Evolutionary conservation across 2,113 vertebrate species (phyloP).

Genomic region (Connochaetes taurinus): DNA sequence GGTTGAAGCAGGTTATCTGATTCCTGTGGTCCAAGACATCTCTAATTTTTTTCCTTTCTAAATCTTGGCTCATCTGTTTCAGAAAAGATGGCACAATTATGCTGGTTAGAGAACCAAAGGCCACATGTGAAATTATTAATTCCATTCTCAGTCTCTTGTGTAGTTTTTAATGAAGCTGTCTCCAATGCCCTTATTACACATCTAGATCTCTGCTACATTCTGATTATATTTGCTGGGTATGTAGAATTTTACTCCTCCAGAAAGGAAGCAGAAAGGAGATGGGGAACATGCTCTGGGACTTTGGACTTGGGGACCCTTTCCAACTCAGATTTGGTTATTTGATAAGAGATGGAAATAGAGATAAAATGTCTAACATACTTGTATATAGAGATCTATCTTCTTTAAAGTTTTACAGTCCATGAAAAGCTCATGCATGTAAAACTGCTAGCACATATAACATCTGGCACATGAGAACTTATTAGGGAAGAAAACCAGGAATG

Average conservation of each 20-base stretch:
- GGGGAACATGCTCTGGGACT: not conserved
- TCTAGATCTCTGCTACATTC: not conserved
- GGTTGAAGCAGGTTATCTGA: not conserved
- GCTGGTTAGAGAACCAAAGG: not conserved
- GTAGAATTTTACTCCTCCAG: not conserved
- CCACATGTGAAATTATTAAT: not conserved
- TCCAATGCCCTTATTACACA: not conserved
- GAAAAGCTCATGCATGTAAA: not conserved
- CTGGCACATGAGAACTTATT: not conserved
- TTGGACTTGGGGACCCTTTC: not conserved
- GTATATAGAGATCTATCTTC: not conserved
- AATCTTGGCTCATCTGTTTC: not conserved
- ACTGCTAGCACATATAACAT: not conserved
- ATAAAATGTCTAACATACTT: not conserved
- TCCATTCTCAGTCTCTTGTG: not conserved
- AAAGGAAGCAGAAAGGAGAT: not conserved
- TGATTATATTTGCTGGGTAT: not conserved
- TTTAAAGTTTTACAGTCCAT: not conserved
- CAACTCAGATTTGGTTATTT: not conserved
- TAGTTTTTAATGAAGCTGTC: constrained; percentile 2
- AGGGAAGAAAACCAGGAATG: not conserved
- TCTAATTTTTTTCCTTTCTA: not conserved
- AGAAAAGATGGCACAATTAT: not conserved
- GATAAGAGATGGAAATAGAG: not conserved
- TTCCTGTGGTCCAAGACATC: not conserved